Percentiles rank a stretch among this genome's conserved stretches.
Evolutionary conservation across 2,113 vertebrate genomes (phyloP).

Genomic region (Barbus barbus): DNA sequence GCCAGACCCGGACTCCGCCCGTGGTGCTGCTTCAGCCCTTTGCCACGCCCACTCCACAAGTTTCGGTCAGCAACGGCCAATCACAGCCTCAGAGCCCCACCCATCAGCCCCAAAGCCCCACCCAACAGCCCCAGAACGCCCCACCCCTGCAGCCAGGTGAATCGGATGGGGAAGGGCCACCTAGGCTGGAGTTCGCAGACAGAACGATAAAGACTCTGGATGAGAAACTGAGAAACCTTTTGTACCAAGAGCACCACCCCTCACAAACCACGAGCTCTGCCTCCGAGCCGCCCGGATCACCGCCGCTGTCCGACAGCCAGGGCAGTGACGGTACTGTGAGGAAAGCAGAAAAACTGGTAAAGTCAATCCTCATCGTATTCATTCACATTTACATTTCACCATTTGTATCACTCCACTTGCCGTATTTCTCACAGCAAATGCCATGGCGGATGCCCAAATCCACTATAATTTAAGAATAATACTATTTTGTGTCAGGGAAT

Average conservation of each 20-base stretch:
- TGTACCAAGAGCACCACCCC: slow-evolving; percentile 93
- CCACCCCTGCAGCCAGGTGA: slow-evolving; percentile 66
- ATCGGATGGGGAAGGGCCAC: slow-evolving; percentile 86
- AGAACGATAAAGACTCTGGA: slow-evolving; percentile 95
- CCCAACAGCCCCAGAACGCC: not conserved
- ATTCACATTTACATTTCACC: no score
- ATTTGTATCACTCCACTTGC: no score
- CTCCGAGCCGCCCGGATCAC: slow-evolving; percentile 77
- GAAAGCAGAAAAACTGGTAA: slow-evolving; percentile 74
- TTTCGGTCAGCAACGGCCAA: slow-evolving; percentile 61
- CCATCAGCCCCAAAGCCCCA: slow-evolving; percentile 68
- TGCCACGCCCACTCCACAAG: slow-evolving; percentile 57
- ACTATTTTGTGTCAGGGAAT: no score
- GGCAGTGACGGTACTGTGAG: slow-evolving; percentile 64
- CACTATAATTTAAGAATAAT: no score
- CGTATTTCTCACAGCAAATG: no score
- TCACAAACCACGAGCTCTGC: slow-evolving; percentile 83
- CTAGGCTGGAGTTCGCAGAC: slow-evolving; percentile 87
- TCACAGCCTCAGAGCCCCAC: slow-evolving; percentile 68
- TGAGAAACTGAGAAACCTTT: slow-evolving; percentile 91
- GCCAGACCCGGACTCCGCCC: slow-evolving; percentile 48
- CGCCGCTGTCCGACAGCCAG: slow-evolving; percentile 75
- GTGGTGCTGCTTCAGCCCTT: slow-evolving; percentile 78
- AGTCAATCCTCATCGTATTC: not conserved
- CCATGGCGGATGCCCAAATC: no score